phyloP scores from a whole-genome alignment of 2,113 vertebrate species.

The Boulengeromyrus knoepffleri region DNA sequence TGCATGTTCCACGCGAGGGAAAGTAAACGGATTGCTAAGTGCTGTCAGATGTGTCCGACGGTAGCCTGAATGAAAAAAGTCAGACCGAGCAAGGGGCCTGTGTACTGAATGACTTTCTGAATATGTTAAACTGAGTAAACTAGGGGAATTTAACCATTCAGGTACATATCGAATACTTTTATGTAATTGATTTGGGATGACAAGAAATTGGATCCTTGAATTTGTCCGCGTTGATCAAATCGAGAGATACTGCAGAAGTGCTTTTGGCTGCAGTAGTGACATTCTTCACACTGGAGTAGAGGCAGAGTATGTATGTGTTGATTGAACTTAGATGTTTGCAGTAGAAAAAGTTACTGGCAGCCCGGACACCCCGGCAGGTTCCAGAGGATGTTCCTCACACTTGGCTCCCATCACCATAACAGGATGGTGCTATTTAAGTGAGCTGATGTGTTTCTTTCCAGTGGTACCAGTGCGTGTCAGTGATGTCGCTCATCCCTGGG shows the following conservation, averaged over 20 bases:
- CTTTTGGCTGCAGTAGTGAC: neutral
- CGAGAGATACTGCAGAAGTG: neutral
- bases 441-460: neutral
- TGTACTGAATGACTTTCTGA: neutral
- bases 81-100: neutral
- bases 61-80: neutral
- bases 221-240: neutral
- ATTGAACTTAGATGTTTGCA: neutral
- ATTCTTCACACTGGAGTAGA: neutral
- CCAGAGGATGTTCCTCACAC: neutral
- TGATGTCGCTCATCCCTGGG: neutral
- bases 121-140: neutral
- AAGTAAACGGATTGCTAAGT: slow-evolving; percentile 19
- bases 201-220: neutral
- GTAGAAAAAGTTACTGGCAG: neutral
- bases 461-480: neutral
- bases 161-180: neutral
- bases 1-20: slow-evolving; percentile 30
- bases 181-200: neutral
- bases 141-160: neutral
- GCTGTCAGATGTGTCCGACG: slow-evolving; percentile 32
- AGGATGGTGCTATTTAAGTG: neutral
- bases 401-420: no score
- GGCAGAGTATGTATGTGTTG: neutral
- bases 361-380: neutral